phyloP scores from a whole-genome alignment of 1,140 invertebrate species.

The Anoplophora glabripennis region DNA sequence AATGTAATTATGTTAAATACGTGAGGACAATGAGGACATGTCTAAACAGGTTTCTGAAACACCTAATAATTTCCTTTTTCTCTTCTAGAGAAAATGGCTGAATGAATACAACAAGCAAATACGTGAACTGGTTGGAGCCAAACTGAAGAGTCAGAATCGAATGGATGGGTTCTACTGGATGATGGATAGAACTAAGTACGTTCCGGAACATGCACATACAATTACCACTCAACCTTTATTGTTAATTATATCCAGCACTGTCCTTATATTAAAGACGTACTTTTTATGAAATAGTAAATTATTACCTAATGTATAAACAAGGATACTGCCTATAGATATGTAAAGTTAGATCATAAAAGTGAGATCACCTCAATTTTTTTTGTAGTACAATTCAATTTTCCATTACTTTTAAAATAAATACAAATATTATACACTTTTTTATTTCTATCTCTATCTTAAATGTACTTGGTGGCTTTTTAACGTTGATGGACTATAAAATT shows the following conservation, averaged over 20 bases:
- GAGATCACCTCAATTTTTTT: too few relatives aligned
- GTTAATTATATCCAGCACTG: background rate
- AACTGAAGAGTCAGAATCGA: slow-evolving; percentile 64
- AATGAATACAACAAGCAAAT: slow-evolving; percentile 76
- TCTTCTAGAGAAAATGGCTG: slow-evolving; percentile 68
- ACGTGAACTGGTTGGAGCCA: slow-evolving; percentile 64
- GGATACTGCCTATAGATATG: too few relatives aligned
- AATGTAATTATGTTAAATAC: background rate
- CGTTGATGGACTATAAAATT: too few relatives aligned
- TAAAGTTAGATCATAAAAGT: too few relatives aligned
- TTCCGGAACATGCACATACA: slow-evolving; percentile 55
- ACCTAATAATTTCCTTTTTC: slow-evolving; percentile 17
- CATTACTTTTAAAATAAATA: too few relatives aligned
- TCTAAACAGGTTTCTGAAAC: too few relatives aligned
- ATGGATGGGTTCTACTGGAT: slow-evolving; percentile 76
- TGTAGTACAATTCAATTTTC: too few relatives aligned
- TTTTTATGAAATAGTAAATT: background rate
- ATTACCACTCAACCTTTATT: background rate
- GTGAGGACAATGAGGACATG: too few relatives aligned
- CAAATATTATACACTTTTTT: too few relatives aligned
- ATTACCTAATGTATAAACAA: background rate
- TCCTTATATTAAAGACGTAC: background rate
- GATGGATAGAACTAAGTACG: slow-evolving; percentile 70
- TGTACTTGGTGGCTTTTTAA: too few relatives aligned
- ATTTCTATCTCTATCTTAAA: too few relatives aligned